Evolutionary conservation across 2,113 vertebrate species (phyloP).

Genomic region (Megaceryle maxima): DNA sequence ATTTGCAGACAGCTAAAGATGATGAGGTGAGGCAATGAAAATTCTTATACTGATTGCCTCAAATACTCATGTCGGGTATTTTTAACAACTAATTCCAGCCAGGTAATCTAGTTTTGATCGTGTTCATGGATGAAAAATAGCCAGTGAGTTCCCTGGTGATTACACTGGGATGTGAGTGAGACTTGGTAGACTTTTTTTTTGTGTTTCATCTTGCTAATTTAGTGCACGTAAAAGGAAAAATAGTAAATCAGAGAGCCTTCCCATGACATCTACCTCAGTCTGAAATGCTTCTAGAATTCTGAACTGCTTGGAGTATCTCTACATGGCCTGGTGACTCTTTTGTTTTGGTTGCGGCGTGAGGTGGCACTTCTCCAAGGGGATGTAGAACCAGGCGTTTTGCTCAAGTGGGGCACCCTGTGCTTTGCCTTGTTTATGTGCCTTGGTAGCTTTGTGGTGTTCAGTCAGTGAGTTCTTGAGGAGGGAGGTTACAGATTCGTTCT

Average conservation of each 20-base stretch:
- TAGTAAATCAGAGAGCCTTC: neutral
- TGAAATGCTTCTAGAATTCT: neutral
- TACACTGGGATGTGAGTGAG: neutral
- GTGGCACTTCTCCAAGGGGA: neutral
- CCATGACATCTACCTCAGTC: neutral
- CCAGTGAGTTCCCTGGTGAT: neutral
- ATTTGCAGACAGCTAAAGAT: neutral
- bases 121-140: neutral
- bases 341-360: neutral
- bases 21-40: neutral
- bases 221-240: neutral
- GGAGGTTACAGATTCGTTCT: neutral
- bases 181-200: neutral
- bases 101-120: neutral
- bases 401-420: neutral
- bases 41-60: neutral
- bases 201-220: neutral
- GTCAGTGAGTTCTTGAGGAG: fast-evolving
- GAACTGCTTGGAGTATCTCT: neutral
- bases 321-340: neutral
- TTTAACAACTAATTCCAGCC: neutral
- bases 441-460: neutral
- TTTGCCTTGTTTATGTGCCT: neutral
- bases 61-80: fast-evolving
- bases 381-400: fast-evolving